Percentiles rank a stretch among this genome's conserved stretches.
phyloP scores from a whole-genome alignment of 2,797 vertebrate species.

The Melanotaenia maccullochi region DNA sequence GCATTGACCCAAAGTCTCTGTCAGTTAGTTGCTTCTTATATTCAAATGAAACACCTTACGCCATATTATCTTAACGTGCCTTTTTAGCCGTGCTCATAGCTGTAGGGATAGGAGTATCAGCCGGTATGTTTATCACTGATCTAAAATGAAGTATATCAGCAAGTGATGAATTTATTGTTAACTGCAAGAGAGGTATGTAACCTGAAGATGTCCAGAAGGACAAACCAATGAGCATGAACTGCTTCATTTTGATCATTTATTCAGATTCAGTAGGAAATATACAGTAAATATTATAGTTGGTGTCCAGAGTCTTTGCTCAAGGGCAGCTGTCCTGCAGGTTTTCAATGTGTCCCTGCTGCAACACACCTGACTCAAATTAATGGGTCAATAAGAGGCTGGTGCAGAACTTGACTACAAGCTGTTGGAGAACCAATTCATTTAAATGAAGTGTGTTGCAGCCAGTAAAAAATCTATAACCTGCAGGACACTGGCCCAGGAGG shows the following conservation, averaged over 20 bases:
- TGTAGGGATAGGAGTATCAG: not conserved
- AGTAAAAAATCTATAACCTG: not conserved
- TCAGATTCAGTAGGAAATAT: no score
- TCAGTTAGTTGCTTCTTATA: conserved; percentile 25
- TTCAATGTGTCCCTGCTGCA: not conserved
- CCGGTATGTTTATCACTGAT: conserved; percentile 4
- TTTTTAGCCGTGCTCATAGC: conserved; percentile 1
- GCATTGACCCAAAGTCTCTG: conserved; percentile 34
- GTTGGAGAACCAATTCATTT: not conserved
- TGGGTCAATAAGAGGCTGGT: not conserved
- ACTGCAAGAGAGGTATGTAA: not conserved
- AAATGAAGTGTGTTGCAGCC: not conserved
- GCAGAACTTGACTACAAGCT: not conserved
- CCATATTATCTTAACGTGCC: conserved; percentile 14
- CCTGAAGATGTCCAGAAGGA: not conserved
- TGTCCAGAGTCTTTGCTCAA: not conserved
- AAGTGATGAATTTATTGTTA: not conserved
- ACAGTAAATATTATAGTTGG: no score
- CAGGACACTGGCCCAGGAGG: not conserved
- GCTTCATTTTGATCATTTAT: not conserved
- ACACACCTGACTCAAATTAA: not conserved
- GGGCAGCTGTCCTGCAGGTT: not conserved
- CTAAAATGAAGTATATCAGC: not conserved
- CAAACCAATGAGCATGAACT: not conserved
- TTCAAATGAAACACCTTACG: conserved; percentile 9